Percentiles rank a stretch among this genome's conserved stretches.
Conservation (phyloP, 2,888 invertebrate species). For the Habroteleia sp. region DNA sequence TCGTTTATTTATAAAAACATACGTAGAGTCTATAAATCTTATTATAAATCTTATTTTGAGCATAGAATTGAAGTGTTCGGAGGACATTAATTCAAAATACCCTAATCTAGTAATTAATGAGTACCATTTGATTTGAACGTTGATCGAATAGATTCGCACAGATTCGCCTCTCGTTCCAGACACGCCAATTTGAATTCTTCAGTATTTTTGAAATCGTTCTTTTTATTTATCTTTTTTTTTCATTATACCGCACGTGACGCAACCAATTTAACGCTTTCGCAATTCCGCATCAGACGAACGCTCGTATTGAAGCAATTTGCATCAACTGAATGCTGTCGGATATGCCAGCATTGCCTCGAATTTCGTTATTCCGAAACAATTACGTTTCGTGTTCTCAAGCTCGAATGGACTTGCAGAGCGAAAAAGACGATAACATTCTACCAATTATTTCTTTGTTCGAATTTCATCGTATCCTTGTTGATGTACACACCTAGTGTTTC, state of each 20-base stretch:
- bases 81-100: too few relatives aligned
- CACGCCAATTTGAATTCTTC: constrained; percentile 25
- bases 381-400: constrained; percentile 54
- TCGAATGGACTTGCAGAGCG: constrained; percentile 47
- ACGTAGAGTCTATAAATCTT: too few relatives aligned
- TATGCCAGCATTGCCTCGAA: constrained; percentile 58
- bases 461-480: constrained; percentile 26
- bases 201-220: constrained; percentile 34
- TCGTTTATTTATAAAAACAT: too few relatives aligned
- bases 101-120: too few relatives aligned
- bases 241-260: constrained; percentile 56
- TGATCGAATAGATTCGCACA: constrained; percentile 2
- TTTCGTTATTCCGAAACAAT: constrained; percentile 64
- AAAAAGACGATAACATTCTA: constrained; percentile 57
- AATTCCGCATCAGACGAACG: constrained; percentile 51
- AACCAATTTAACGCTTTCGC: constrained; percentile 64
- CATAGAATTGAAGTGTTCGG: too few relatives aligned
- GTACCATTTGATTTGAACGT: too few relatives aligned
- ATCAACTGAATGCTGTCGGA: constrained; percentile 58
- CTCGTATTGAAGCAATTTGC: constrained; percentile 61
- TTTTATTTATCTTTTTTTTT: constrained; percentile 30
- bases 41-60: too few relatives aligned
- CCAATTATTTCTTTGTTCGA: constrained; percentile 52
- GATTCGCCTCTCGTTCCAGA: constrained; percentile 8
- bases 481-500: constrained; percentile 1